Base-by-base conservation (phyloP, 2,797 vertebrate genomes). In the Fundulus diaphanus region DNA sequence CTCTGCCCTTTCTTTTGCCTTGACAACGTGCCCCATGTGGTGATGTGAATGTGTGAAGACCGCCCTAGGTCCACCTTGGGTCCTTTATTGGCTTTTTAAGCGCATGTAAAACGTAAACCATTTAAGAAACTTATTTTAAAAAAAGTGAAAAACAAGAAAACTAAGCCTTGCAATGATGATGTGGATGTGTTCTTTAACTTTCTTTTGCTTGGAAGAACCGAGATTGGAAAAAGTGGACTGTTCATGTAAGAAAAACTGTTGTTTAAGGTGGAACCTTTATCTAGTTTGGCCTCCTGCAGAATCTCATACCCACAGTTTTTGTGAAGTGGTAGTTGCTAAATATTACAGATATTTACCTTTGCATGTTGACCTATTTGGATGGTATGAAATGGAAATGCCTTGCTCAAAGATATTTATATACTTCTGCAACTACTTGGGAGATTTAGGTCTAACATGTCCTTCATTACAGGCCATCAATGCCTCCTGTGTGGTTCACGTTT, bases 11-110 rank as follows among this genome's bases (percentile, higher is more conserved):
- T 96, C 91, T 95, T 96, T 96, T 89, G 92, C 95, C 95, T 96
- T 96, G 95, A 96, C 94, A 95, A 95, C 95, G 95, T 96, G 95
- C 95, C 96, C 95, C 94, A 95, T 94, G 96, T 96, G 81, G 94
- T 97, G 95, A 95, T 96, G 96, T 97, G 95, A 96, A 96, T 95
- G 95, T 94, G 95, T 96, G 94, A 94, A 95, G 94, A 95, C 94
- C 94, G 87, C 93, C 92, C 93, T 90, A 89, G 94, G 94, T 93
- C 90, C 92, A 91, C 90, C 92, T 93, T 92, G 92, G 93, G 94
- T 94, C 91, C 94, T 96, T 96, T 96, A 95, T 94, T 93, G 94
- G 95, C 95, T 95, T 95, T 96, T 95, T 95, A 96, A 95, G 90
- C 95, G 96, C 96, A 96, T 97, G 96, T 96, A 94, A 93, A 94